A percentile compares a stretch with the other conserved stretches of the same genome.
These are phyloP conservation scores for Neoscelio sp. DNA, from an alignment of 2,888 invertebrate species.

Conservation along the genomic window DNA sequence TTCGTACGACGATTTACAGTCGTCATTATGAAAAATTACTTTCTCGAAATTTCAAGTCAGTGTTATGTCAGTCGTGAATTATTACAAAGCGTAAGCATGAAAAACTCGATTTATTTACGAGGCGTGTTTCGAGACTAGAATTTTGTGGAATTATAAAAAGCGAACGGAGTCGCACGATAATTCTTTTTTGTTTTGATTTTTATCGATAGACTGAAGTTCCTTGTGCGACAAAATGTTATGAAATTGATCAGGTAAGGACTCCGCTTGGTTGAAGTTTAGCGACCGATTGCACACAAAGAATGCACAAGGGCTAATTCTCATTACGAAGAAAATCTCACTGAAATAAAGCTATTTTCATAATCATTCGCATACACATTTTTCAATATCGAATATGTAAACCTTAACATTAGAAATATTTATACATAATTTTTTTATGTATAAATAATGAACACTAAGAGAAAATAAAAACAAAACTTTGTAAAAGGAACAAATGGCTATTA, in stretches of 20 bases:
- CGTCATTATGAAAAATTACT: neutral
- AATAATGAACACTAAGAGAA: neutral
- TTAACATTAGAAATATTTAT: neutral
- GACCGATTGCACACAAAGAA: slow-evolving; percentile 4
- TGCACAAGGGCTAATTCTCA: slow-evolving; percentile 27
- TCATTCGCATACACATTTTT: neutral
- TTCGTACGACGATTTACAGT: slow-evolving; percentile 14
- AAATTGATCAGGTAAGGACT: slow-evolving; percentile 33
- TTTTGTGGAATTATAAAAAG: slow-evolving; percentile 1
- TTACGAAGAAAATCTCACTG: slow-evolving; percentile 12
- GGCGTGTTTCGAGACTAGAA: slow-evolving; percentile 8
- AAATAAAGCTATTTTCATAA: slow-evolving; percentile 37
- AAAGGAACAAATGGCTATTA: too few relatives aligned
- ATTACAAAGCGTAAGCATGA: neutral
- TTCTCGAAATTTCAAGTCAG: slow-evolving; percentile 5
- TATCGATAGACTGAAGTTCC: slow-evolving; percentile 79
- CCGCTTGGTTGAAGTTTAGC: slow-evolving; percentile 3
- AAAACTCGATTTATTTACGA: slow-evolving; percentile 10
- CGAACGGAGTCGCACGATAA: slow-evolving; percentile 4
- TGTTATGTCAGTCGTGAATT: slow-evolving; percentile 12
- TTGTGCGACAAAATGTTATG: slow-evolving; percentile 69
- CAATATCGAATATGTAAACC: neutral
- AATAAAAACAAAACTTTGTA: too few relatives aligned
- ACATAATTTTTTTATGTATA: too few relatives aligned
- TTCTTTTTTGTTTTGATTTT: slow-evolving; percentile 50